Conservation (phyloP, 2,797 vertebrate genomes). For the Dermochelys coriacea region DNA sequence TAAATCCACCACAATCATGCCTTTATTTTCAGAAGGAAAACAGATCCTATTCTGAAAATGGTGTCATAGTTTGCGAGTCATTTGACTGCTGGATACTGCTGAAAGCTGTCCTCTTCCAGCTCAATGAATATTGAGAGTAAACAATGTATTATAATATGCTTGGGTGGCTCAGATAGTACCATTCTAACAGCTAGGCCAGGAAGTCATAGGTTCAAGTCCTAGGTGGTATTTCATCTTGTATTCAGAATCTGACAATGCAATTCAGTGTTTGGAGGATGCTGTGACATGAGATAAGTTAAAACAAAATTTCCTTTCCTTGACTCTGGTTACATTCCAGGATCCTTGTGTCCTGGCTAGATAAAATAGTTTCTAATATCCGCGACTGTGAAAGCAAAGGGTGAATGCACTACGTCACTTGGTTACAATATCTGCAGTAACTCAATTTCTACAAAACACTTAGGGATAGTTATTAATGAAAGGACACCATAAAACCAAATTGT, state of each 20-base stretch:
- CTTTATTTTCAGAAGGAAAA: conserved; percentile 39
- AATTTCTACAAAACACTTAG: background rate
- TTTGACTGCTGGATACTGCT: background rate
- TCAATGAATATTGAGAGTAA: background rate
- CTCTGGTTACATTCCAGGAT: background rate
- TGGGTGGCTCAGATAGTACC: background rate
- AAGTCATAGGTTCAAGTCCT: background rate
- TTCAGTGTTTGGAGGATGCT: background rate
- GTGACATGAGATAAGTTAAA: background rate
- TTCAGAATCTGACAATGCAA: background rate
- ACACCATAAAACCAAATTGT: background rate
- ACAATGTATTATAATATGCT: background rate
- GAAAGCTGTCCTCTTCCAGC: background rate
- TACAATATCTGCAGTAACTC: background rate
- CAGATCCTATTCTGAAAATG: background rate
- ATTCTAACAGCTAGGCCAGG: background rate
- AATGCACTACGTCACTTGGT: background rate
- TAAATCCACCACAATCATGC: background rate
- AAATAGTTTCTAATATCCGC: background rate
- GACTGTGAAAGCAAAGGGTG: background rate
- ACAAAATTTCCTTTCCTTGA: background rate
- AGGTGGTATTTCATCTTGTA: background rate
- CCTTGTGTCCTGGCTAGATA: background rate
- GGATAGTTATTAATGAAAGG: background rate
- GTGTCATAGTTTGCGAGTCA: background rate